Base-by-base conservation (phyloP, 2,113 vertebrate genomes). In the Chlorodrepanis virens region DNA sequence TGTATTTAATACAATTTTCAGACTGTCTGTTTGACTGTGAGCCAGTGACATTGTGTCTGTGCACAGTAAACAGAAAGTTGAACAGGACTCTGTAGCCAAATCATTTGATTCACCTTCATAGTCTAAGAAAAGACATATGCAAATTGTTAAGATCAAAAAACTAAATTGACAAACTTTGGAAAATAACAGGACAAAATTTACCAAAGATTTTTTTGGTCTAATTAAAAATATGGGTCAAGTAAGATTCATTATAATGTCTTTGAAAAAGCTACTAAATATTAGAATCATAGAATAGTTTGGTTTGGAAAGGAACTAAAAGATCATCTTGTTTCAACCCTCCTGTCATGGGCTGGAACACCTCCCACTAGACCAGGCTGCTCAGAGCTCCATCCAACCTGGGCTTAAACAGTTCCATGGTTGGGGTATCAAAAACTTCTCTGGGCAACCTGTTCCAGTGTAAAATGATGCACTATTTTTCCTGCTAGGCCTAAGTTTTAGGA, bases 1-100 rank as follows among this genome's bases (percentile, higher is more conserved):
- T 20, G 13, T 68, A 84, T 71, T 94, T 95, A 96, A 96, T 94
- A 83, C 18, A 89, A 92, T 94, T 94, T 95, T 74, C 80, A 89
- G 70, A 40, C 42, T 64, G 60, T 25, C 39, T 92, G 64, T 78
- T 92, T 94, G 94, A 82, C 35, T 92, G 31, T 83, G 56, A 92
- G 80, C 94, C 91, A 94, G 77, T 89, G 68, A 81, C 22, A 18
- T 74, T 78, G 69, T 78, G 35, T 87, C 85, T 75, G 33, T 56
- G 52, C 53, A 84, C 39, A 52, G 60, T 69, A 63, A 90, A 86
- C 47, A 75, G 68, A 69, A 89, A 91, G 19, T 67, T 89, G 74
- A 87, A 65, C 61, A 78, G 24, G 65, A 79, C 49, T 75, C 35
- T 72, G 28, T 68, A 78, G 83, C 72, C 81, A 94, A 79, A 95